Percentiles rank a stretch among this genome's conserved stretches.
Evolutionary conservation across 1,140 invertebrate species (phyloP).

Genomic region (Chelonus insularis): DNA sequence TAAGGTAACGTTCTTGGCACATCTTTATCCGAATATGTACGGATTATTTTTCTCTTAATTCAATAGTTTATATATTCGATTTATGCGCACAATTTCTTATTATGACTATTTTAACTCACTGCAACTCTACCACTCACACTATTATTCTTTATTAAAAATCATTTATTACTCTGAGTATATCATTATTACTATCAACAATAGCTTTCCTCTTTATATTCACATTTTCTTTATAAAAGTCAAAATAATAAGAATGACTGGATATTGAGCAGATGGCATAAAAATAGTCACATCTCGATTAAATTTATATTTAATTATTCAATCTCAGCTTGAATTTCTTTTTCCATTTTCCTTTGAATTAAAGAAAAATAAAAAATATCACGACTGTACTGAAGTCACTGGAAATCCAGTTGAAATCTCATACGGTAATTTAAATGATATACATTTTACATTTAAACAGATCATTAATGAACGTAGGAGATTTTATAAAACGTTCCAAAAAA

Average conservation of each 20-base stretch:
- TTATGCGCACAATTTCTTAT: neutral
- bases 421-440: slow-evolving; percentile 21
- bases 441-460: slow-evolving; percentile 1
- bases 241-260: neutral
- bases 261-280: neutral
- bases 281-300: neutral
- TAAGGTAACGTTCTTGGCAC: slow-evolving; percentile 51
- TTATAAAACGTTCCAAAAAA: neutral
- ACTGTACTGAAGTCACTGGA: slow-evolving; percentile 3
- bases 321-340: no score
- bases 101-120: neutral
- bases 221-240: neutral
- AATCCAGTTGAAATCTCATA: slow-evolving; percentile 28
- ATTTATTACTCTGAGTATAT: neutral
- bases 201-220: neutral
- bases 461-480: neutral
- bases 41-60: neutral
- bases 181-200: neutral
- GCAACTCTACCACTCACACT: neutral
- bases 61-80: slow-evolving; percentile 1
- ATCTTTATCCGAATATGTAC: slow-evolving; percentile 30
- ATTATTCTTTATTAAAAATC: neutral
- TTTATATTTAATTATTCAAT: no score
- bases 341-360: neutral
- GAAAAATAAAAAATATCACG: slow-evolving; percentile 24